Evolutionary conservation across 2,113 vertebrate species (phyloP).

Genomic region (Anolis carolinensis): DNA sequence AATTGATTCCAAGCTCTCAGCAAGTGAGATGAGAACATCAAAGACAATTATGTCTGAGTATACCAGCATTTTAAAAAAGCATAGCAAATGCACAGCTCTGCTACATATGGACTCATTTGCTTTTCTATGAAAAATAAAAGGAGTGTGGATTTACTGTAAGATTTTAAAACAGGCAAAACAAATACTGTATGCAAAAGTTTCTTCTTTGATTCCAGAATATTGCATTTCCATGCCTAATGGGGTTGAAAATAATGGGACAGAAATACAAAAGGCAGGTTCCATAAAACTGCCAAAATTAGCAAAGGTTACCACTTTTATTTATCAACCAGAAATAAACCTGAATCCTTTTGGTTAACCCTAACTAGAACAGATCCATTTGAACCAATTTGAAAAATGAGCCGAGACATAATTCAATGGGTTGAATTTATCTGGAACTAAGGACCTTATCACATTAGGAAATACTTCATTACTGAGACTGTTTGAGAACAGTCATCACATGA

Average conservation of each 20-base stretch:
- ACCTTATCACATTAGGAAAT: no score
- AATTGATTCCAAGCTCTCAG: conserved; percentile 58
- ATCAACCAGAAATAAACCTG: not conserved
- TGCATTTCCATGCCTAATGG: not conserved
- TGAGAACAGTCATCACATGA: no score
- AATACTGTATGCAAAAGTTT: not conserved
- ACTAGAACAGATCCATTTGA: no score
- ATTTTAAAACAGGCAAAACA: not conserved
- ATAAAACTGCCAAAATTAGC: not conserved
- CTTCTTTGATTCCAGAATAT: not conserved
- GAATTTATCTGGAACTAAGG: no score
- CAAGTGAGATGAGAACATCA: conserved; percentile 11
- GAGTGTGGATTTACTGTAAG: not conserved
- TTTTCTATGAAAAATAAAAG: not conserved
- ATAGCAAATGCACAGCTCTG: not conserved
- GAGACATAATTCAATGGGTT: no score
- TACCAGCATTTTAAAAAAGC: not conserved
- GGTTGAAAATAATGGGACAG: not conserved
- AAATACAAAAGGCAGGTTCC: not conserved
- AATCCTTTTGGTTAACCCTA: not conserved
- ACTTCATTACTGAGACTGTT: no score
- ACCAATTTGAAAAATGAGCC: no score
- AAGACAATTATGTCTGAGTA: not conserved
- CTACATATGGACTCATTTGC: not conserved
- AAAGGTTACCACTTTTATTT: not conserved